Base-by-base conservation (phyloP, 2,113 vertebrate genomes). In the Grus americana region DNA sequence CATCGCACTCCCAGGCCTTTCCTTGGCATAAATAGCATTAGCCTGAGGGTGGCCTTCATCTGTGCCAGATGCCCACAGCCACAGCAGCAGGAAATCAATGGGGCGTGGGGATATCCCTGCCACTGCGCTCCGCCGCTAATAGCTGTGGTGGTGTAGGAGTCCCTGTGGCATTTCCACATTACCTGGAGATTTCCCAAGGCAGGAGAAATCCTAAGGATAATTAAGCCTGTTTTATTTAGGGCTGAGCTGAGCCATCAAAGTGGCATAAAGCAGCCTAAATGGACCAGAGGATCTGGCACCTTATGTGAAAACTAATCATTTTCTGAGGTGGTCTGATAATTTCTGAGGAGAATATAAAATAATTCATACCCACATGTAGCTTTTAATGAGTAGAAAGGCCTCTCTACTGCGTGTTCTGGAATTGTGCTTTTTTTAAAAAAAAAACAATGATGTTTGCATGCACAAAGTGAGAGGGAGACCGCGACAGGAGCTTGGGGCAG, bases 161-260 rank as follows among this genome's bases (percentile, higher is more conserved):
- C 95, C 95, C 95, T 79, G 65, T 96, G 95, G 94, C 96, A 97
- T 95, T 95, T 90, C 94, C 94, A 95, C 95, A 95, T 96, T 97
- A 97, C 95, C 97, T 97, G 95, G 96, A 96, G 96, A 97, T 97
- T 97, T 96, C 97, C 95, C 94, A 95, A 96, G 96, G 95, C 94
- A 96, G 96, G 86, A 96, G 84, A 94, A 96, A 96, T 96, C 97
- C 92, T 97, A 96, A 96, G 95, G 97, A 97, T 96, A 97, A 97
- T 97, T 96, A 95, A 95, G 94, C 94, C 92, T 92, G 95, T 94
- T 96, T 97, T 97, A 97, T 96, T 97, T 97, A 97, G 97, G 96
- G 94, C 92, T 92, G 95, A 97, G 95, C 96, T 92, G 91, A 96
- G 94, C 94, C 91, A 95, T 96, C 96, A 95, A 88, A 92, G 79